phyloP scores from a whole-genome alignment of 2,797 vertebrate species.

The Thaleichthys pacificus region DNA sequence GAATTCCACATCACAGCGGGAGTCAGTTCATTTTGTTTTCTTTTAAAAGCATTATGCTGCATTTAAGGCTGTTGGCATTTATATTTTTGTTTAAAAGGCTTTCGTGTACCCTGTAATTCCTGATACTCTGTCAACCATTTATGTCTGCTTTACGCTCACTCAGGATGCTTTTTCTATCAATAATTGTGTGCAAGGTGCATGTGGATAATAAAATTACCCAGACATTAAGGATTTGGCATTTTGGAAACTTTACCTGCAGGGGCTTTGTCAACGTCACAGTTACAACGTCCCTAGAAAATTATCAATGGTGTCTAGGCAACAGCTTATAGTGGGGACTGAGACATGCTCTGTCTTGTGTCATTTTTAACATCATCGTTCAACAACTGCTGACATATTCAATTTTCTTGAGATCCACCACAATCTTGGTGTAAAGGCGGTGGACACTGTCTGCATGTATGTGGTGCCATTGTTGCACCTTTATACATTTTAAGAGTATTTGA shows the following conservation, averaged over 20 bases:
- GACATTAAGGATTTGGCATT: slow-evolving; percentile 35
- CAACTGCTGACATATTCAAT: too few relatives aligned
- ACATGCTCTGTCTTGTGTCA: background rate
- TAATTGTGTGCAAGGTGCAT: slow-evolving; percentile 8
- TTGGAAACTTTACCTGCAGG: slow-evolving; percentile 26
- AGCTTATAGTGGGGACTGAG: background rate
- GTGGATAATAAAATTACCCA: slow-evolving; percentile 26
- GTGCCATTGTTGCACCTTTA: too few relatives aligned
- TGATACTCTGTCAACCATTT: slow-evolving; percentile 32
- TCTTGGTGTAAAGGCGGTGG: too few relatives aligned
- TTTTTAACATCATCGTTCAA: too few relatives aligned
- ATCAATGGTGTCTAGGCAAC: slow-evolving; percentile 3
- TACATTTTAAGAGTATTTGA: too few relatives aligned
- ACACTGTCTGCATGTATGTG: too few relatives aligned
- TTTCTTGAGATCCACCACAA: too few relatives aligned
- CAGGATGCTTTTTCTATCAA: slow-evolving; percentile 13
- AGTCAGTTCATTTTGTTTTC: slow-evolving; percentile 21
- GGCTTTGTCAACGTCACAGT: slow-evolving; percentile 12
- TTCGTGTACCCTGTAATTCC: slow-evolving; percentile 35
- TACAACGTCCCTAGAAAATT: background rate
- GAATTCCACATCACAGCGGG: slow-evolving; percentile 1
- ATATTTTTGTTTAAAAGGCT: slow-evolving; percentile 27
- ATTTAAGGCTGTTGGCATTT: slow-evolving; percentile 26
- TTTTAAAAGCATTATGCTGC: slow-evolving; percentile 4
- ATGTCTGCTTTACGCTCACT: slow-evolving; percentile 17